A percentile compares a stretch with the other conserved stretches of the same genome.
phyloP scores from a whole-genome alignment of 1,140 invertebrate species.

The Diachasmimorpha longicaudata region DNA sequence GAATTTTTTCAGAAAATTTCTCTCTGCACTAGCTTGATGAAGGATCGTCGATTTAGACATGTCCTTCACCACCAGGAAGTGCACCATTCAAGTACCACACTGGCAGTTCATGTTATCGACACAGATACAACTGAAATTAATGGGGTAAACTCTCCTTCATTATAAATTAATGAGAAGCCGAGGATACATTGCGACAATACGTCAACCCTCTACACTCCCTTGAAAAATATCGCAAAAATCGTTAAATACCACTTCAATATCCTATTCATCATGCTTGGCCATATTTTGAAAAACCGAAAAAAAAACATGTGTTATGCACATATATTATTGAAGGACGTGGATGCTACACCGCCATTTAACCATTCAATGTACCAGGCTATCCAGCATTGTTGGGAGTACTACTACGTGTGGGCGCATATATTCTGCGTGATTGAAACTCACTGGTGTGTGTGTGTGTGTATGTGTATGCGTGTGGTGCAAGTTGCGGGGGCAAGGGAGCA shows the following conservation, averaged over 20 bases:
- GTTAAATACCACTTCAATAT: not conserved
- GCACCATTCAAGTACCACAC: no score
- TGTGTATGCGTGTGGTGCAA: no score
- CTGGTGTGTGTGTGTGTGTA: no score
- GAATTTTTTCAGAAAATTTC: no score
- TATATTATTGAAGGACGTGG: not conserved
- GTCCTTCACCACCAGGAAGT: no score
- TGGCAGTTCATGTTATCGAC: no score
- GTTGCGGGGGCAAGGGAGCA: not conserved
- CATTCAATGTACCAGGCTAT: not conserved
- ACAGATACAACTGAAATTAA: not conserved
- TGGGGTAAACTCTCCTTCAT: not conserved
- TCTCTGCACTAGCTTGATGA: no score
- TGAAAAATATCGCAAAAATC: not conserved
- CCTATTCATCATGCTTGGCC: not conserved
- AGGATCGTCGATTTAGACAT: no score
- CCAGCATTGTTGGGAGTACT: not conserved
- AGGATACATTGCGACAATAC: not conserved
- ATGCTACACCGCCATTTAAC: not conserved
- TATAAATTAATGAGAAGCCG: not conserved
- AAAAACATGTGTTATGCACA: not conserved
- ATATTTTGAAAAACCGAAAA: not conserved
- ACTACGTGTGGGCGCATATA: constrained; percentile 8
- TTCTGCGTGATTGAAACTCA: constrained; percentile 5
- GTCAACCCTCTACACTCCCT: not conserved